Base-by-base conservation (phyloP, 1,140 invertebrate genomes). In the Parapsyche elsis region DNA sequence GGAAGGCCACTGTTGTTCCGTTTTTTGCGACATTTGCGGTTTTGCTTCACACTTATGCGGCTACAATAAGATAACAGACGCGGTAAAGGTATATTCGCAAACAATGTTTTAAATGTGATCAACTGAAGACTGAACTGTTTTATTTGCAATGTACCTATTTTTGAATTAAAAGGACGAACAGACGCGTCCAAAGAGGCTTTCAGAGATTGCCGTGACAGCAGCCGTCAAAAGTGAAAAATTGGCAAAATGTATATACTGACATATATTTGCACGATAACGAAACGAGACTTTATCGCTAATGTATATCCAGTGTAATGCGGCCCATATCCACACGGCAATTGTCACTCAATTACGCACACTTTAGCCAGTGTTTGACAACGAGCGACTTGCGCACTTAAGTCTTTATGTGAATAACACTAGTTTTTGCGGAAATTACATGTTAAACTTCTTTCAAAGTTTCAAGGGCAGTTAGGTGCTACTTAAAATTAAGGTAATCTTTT, bases 261-360 rank as follows among this genome's bases (percentile, higher is more conserved):
- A 61, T 49, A 38, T 9, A 21, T 61, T 21, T 61, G 7, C 2
- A n/a, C 19, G 59, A 64, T 77, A 77, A 77, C 57, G 24, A 57
- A 57, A 75, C 45, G 73, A n/a, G 26, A 24, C 23, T 57, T 64
- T 77, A 77, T 77, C 75, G 75, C 26, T 77, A 77, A 77, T 77
- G 75, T 77, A 44, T 64, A 77, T 64, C 38, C 57, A 64, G 19
- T 45, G 59, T 77, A 77, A 77, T 77, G 49, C n/a, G 73, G 26
- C 14, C 75, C 46, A 57, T 57, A 75, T 57, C 23, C 21, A 44
- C n/a, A 9, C 14, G 2, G 14, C 24, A 64, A 77, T 77, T 77
- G 75, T 77, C 75, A 64, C 75, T 77, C 75, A 64, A 77, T 77
- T 75, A 24, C 23, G 21, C 14, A 49, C 38, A 38, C 38, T 12